A percentile compares a stretch with the other conserved stretches of the same genome.
Conservation (phyloP, 1,140 invertebrate genomes). For the Camponotus pennsylvanicus region DNA sequence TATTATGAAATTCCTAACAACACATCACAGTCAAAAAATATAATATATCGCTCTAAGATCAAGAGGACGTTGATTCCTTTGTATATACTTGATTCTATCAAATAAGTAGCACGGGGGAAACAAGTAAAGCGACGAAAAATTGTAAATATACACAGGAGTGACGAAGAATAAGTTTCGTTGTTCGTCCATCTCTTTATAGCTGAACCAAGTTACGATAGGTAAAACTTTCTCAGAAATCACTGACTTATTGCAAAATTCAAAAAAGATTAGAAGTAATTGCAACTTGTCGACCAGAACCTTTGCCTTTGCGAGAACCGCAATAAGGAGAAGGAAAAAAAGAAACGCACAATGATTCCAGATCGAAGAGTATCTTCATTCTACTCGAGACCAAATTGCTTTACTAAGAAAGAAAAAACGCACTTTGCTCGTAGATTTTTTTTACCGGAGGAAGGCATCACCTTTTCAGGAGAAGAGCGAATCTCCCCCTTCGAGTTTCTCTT, state of each 20-base stretch:
- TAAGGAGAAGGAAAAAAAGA: neutral
- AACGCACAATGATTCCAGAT: neutral
- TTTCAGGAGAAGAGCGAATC: neutral
- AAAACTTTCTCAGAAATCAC: neutral
- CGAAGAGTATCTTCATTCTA: neutral
- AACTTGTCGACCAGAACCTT: constrained; percentile 11
- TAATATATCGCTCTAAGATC: constrained; percentile 66
- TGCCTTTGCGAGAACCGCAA: neutral
- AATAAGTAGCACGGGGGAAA: neutral
- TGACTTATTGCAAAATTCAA: neutral
- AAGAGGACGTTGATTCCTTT: constrained; percentile 42
- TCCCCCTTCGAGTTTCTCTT: neutral
- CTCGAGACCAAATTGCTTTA: neutral
- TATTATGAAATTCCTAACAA: constrained; percentile 72
- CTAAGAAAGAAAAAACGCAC: constrained; percentile 18
- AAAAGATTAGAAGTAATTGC: neutral
- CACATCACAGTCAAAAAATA: constrained; percentile 78
- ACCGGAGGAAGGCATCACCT: neutral
- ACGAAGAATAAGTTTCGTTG: constrained; percentile 24
- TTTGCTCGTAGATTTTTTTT: neutral
- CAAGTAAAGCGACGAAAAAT: neutral
- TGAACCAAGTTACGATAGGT: neutral
- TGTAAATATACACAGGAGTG: neutral
- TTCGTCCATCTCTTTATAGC: neutral
- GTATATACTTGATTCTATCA: constrained; percentile 17